Base-by-base conservation (phyloP, 2,888 invertebrate species). In the Ophion ellenae region DNA sequence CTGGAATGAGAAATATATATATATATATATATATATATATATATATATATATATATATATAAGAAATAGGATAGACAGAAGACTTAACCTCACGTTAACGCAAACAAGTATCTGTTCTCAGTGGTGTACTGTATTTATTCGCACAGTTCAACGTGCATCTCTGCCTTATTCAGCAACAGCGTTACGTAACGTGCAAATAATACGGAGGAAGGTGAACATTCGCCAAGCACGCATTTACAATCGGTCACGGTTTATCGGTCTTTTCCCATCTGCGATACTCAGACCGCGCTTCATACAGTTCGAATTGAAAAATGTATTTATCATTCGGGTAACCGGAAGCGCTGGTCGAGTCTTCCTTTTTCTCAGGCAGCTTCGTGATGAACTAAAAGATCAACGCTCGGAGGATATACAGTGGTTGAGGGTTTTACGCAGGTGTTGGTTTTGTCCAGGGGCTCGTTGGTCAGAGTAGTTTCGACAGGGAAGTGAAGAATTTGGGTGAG, bases 1-100 rank as follows among this genome's bases (percentile, higher is more conserved):
- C 36, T 45, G n/a, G 79, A 57, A 70, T 70, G 64, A 64, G 75
- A 79, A 83, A 83, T 69, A 79, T 83, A 32, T 79, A 83, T 83
- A 78, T 63, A 83, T 36, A 73, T 40, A 79, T 40, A 69, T n/a
- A 57, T 79, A 83, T 83, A 78, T 63, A 83, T 36, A 73, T 53
- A 79, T 7, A 69, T n/a, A 57, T 74, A 83, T 83, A 78, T 69
- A 83, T 24, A 73, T 53, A 79, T 40, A 69, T 14, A 69, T n/a
- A 57, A 70, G 57, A 66, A 80, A 76, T 69, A 59, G 64, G 70
- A 83, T 63, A 63, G 70, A 83, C 32, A 64, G 36, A 40, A 70
- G 53, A 24, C 59, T 32, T 47, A 45, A 66, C 40, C 28, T 32
- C 40, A 66, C 66, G 45, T 61, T 57, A 67, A 32, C 64, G 40